These are phyloP conservation scores for Myopa tessellatipennis DNA, from an alignment of 2,888 invertebrate genomes.

Conservation along the genomic window DNA sequence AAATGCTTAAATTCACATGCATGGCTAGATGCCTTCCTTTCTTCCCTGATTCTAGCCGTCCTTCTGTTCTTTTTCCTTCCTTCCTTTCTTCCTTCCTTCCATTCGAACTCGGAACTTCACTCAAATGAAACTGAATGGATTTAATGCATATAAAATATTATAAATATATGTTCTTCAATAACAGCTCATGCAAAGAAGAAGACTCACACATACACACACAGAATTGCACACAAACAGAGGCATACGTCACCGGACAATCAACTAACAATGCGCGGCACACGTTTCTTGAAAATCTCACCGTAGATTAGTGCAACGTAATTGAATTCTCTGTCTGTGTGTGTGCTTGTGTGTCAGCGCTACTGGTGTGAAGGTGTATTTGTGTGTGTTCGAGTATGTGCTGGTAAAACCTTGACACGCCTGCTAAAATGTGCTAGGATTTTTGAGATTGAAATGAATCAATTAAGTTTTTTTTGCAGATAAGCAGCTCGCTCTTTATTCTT, in stretches of 20 bases:
- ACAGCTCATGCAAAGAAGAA: not conserved
- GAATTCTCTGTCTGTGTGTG: slow-evolving; percentile 8
- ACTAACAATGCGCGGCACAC: not conserved
- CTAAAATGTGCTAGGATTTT: no score
- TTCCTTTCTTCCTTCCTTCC: no score
- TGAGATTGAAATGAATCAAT: not conserved
- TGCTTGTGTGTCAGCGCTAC: slow-evolving; percentile 11
- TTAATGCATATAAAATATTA: no score
- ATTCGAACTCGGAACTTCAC: no score
- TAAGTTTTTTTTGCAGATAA: not conserved
- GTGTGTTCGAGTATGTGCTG: not conserved
- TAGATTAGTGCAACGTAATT: slow-evolving; percentile 33
- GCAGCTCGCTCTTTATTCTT: not conserved
- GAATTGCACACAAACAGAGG: not conserved
- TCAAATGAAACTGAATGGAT: no score
- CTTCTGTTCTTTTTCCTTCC: no score
- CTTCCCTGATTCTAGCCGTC: no score
- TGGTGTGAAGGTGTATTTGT: not conserved
- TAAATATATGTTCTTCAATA: no score
- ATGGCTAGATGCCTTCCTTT: no score
- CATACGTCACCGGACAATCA: not conserved
- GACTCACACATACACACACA: not conserved
- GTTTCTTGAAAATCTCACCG: slow-evolving; percentile 28
- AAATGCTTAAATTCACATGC: no score
- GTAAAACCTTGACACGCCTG: not conserved